phyloP scores from a whole-genome alignment of 2,888 invertebrate genomes.

The Pharmacophagus antenor region DNA sequence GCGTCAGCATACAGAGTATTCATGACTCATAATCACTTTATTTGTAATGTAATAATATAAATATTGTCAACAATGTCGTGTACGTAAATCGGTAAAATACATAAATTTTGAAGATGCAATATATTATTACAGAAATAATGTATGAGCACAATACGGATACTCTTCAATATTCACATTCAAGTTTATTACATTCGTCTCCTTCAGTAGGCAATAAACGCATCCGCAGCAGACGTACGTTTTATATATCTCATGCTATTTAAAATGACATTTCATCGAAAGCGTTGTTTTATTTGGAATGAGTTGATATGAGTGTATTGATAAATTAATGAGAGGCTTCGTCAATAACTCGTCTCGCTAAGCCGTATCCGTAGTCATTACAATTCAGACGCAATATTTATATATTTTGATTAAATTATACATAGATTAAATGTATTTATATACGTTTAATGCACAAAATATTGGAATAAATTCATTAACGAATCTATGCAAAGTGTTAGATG shows the following conservation, averaged over 20 bases:
- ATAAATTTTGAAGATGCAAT: constrained; percentile 28
- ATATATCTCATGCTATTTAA: constrained; percentile 1
- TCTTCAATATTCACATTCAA: constrained; percentile 29
- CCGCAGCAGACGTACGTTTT: constrained; percentile 12
- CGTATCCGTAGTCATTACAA: too few relatives aligned
- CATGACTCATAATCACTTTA: too few relatives aligned
- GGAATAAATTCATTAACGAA: too few relatives aligned
- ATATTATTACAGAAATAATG: constrained; percentile 25
- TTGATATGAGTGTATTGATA: background rate
- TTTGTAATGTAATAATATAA: background rate
- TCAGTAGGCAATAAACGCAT: constrained; percentile 28
- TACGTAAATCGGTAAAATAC: constrained; percentile 15
- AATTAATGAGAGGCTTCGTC: background rate
- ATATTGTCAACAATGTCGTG: constrained; percentile 12
- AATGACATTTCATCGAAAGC: too few relatives aligned
- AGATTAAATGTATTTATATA: too few relatives aligned
- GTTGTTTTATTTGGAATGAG: constrained; percentile 12
- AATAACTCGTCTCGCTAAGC: too few relatives aligned
- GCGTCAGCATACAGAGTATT: too few relatives aligned
- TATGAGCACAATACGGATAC: constrained; percentile 22
- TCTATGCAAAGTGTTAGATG: too few relatives aligned
- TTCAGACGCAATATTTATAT: too few relatives aligned
- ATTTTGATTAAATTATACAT: too few relatives aligned
- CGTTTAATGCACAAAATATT: too few relatives aligned
- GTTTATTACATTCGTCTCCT: constrained; percentile 29